These are phyloP conservation scores for Chelonus formosanus DNA, from an alignment of 2,888 invertebrate genomes.

Conservation along the genomic window DNA sequence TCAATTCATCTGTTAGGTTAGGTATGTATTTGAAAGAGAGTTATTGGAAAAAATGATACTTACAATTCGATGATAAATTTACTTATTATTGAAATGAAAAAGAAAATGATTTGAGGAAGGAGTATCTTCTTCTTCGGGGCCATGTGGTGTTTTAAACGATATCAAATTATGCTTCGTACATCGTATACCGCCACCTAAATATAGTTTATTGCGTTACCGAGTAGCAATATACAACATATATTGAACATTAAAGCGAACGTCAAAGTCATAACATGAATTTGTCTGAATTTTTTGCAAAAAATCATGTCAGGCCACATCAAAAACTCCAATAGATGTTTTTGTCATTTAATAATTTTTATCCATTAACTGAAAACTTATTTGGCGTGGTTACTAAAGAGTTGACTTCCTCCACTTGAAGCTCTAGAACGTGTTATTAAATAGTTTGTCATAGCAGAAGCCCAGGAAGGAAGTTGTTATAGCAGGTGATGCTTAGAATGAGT, in stretches of 20 bases:
- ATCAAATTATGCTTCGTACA: conserved; percentile 60
- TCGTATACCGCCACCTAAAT: conserved; percentile 59
- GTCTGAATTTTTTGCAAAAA: neutral
- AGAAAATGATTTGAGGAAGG: conserved; percentile 29
- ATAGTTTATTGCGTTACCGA: conserved; percentile 65
- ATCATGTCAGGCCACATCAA: neutral
- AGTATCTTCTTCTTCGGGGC: conserved; percentile 48
- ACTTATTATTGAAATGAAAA: conserved; percentile 8
- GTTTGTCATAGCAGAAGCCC: conserved; percentile 20
- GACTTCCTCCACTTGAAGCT: conserved; percentile 20
- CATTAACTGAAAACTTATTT: neutral
- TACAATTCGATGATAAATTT: conserved; percentile 7
- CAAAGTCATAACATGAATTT: conserved; percentile 22
- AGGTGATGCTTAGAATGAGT: conserved; percentile 36
- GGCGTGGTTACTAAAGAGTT: conserved; percentile 2
- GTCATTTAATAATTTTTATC: conserved; percentile 1
- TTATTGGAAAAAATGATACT: neutral
- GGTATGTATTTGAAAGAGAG: too few relatives aligned
- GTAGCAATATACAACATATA: conserved; percentile 58
- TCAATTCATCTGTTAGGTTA: too few relatives aligned
- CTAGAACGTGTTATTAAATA: conserved; percentile 20
- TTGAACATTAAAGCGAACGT: conserved; percentile 34
- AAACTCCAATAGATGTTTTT: too few relatives aligned
- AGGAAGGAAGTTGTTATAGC: conserved; percentile 41
- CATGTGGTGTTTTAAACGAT: conserved; percentile 64